A percentile compares a stretch with the other conserved stretches of the same genome.
These are phyloP conservation scores for Erpornis zantholeuca DNA, from an alignment of 2,113 vertebrate genomes.

Conservation along the genomic window DNA sequence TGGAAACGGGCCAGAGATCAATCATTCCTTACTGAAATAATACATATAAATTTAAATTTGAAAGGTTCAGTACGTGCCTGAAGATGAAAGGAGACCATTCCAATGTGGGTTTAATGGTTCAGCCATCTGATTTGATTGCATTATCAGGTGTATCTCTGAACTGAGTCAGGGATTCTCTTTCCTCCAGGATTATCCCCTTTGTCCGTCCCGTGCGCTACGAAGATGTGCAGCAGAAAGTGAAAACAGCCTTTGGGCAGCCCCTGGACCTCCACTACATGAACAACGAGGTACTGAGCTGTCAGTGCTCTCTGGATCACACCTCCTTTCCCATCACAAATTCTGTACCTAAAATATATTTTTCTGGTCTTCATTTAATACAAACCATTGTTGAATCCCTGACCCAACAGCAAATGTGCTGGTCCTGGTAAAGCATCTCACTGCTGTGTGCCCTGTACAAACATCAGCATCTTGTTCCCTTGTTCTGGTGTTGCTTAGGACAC, in stretches of 20 bases:
- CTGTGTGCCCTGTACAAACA: background rate
- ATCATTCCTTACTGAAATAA: background rate
- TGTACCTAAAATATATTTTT: background rate
- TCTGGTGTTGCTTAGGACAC: background rate
- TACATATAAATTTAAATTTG: background rate
- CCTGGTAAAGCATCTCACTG: background rate
- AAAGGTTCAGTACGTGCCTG: background rate
- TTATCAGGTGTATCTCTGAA: background rate
- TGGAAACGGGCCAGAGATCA: background rate
- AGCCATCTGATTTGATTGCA: background rate
- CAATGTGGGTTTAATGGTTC: background rate
- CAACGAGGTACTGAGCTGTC: constrained; percentile 83
- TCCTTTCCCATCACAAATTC: background rate
- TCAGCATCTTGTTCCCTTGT: background rate
- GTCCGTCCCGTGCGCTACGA: constrained; percentile 89
- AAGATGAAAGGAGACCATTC: background rate
- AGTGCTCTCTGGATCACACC: background rate
- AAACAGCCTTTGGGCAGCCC: constrained; percentile 88
- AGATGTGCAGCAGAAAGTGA: constrained; percentile 91
- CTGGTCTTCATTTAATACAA: background rate
- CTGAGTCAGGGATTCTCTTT: background rate
- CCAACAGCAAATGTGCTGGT: background rate
- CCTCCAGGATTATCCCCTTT: constrained; percentile 87
- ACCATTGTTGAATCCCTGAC: accelerated
- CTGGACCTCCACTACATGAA: constrained; percentile 94